These are phyloP conservation scores for Poecilia picta DNA, from an alignment of 2,797 vertebrate genomes.

Conservation along the genomic window DNA sequence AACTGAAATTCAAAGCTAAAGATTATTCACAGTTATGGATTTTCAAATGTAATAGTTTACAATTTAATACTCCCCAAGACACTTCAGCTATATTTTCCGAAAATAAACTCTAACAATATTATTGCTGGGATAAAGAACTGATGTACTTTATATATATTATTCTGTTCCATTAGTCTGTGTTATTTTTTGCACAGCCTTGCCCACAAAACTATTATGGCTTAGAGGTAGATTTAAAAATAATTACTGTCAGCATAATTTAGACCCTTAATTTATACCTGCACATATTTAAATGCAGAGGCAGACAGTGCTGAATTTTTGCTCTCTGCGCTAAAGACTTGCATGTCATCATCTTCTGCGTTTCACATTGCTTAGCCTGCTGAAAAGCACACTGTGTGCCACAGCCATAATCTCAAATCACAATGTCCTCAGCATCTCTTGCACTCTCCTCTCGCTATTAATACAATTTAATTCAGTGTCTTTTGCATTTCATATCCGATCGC, in stretches of 20 bases:
- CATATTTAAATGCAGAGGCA: constrained; percentile 14
- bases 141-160: constrained; percentile 7
- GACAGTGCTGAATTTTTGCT: constrained; percentile 3
- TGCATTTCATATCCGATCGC: constrained; percentile 48
- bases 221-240: constrained; percentile 13
- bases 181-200: not conserved
- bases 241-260: constrained; percentile 14
- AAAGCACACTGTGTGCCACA: constrained; percentile 33
- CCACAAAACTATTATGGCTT: not conserved
- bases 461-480: constrained; percentile 57
- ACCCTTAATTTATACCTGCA: not conserved
- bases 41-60: not conserved
- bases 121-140: not conserved
- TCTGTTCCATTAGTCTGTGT: not conserved
- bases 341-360: constrained; percentile 13
- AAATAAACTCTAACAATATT: not conserved
- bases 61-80: not conserved
- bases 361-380: constrained; percentile 20
- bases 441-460: constrained; percentile 52
- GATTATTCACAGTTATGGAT: not conserved
- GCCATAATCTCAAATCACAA: constrained; percentile 24
- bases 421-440: constrained; percentile 14
- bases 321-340: not conserved
- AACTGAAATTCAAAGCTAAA: not conserved
- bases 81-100: constrained; percentile 5